Base-by-base conservation (phyloP, 2,113 vertebrate genomes). In the Seriola aureovittata region DNA sequence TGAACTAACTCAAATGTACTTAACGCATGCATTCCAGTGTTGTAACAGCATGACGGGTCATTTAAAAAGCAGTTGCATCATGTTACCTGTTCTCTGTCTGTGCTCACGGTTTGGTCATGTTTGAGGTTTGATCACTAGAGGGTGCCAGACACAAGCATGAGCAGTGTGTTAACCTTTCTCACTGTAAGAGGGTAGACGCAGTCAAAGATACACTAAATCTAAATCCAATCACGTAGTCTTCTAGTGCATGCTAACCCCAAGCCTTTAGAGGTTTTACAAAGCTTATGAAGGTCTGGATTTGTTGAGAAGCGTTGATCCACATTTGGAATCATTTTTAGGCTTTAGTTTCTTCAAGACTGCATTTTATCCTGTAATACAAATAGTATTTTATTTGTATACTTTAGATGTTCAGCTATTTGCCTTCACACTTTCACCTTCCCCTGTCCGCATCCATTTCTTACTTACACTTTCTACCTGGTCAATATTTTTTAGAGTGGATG, bases 61-160 rank as follows among this genome's bases (percentile, higher is more conserved):
- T 21, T 8, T 70, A 34, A 69, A 58, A 48, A 19, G 12, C 7
- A 65, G 19, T 12, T n/a, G 21, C 14, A 52, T 74, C 40, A 64
- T 59, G n/a, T 44, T 25, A 1, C 29, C 34, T 67, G n/a, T 46
- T 42, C 25, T 59, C 8, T 21, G n/a, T 21, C 11, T 52, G 11
- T 32, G 42, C 55, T 63, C 52, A 14, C 10, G 36, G 36, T 32
- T 55, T 42, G 40, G 10, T 14, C 34, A 65, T 74, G 67, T 71
- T 58, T 50, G 3, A 34, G 0, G 21, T 79, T 62, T 63, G 32
- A 42, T n/a, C 92, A 89, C 80, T 75, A 91, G 91, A 87, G 81
- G 91, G 91, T 11, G 62, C 50, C 77, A 90, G 58, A 82, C 29
- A 78, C 73, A 85, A 57, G 38, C 9, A 17, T 36, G 54, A 36